phyloP scores from a whole-genome alignment of 92 coral and sea anemone species.

The Epizoanthus ramosus region DNA sequence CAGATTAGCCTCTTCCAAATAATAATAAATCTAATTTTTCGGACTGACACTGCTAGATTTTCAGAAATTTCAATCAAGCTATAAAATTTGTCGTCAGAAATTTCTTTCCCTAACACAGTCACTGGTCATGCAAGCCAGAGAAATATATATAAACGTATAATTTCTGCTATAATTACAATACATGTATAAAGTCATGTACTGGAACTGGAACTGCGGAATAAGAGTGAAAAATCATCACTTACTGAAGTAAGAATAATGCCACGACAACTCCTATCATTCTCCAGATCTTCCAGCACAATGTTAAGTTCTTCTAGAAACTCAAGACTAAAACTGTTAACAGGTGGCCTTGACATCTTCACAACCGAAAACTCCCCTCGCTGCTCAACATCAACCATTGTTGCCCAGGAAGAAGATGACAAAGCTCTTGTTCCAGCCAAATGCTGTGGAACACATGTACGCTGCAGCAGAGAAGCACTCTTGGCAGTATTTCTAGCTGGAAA shows the following conservation, averaged over 20 bases:
- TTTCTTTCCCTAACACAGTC: no score
- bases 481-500: neutral
- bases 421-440: neutral
- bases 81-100: no score
- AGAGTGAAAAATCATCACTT: slow-evolving; percentile 18
- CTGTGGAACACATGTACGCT: neutral
- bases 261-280: slow-evolving; percentile 68
- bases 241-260: slow-evolving; percentile 93
- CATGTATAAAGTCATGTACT: no score
- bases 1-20: no score
- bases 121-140: no score
- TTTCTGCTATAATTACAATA: neutral
- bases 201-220: no score
- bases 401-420: slow-evolving; percentile 24
- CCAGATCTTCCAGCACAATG: slow-evolving; percentile 67
- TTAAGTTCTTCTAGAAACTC: slow-evolving; percentile 85
- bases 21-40: no score
- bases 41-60: no score
- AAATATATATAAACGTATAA: neutral
- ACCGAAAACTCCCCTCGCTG: slow-evolving; percentile 67
- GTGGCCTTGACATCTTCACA: slow-evolving; percentile 75
- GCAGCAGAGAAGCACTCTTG: no score
- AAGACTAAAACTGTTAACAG: slow-evolving; percentile 90
- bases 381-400: slow-evolving; percentile 69
- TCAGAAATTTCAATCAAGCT: no score